Evolutionary conservation across 2,797 vertebrate species (phyloP).

Genomic region (Helarctos malayanus): DNA sequence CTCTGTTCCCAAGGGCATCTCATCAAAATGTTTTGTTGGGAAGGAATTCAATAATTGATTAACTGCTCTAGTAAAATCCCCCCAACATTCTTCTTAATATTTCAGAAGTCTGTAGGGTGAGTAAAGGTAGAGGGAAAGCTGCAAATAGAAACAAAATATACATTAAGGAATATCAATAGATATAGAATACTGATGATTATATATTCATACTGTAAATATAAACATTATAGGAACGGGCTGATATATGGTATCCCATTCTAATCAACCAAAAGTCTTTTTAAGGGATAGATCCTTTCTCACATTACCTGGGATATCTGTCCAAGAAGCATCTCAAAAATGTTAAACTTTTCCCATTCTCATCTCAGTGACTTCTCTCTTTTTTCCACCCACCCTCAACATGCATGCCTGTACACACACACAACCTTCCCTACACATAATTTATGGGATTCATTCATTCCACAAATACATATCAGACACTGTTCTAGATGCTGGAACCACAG

Average conservation of each 20-base stretch:
- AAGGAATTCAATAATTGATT: conserved; percentile 33
- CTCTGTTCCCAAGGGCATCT: neutral
- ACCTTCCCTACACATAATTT: neutral
- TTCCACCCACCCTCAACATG: neutral
- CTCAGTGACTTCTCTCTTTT: neutral
- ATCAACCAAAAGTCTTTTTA: neutral
- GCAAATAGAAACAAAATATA: conserved; percentile 20
- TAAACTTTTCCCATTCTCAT: neutral
- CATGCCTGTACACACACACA: neutral
- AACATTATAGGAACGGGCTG: conserved; percentile 20
- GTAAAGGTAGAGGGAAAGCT: neutral
- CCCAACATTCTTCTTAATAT: neutral
- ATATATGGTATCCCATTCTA: neutral
- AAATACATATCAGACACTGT: neutral
- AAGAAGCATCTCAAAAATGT: conserved; percentile 8
- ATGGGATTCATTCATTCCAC: neutral
- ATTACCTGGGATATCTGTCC: neutral
- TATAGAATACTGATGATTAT: neutral
- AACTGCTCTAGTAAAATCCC: neutral
- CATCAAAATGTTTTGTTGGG: neutral
- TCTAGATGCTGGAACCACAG: neutral
- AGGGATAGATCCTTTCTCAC: neutral
- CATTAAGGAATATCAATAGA: neutral
- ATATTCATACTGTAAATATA: conserved; percentile 44
- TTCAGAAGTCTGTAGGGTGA: neutral